Evolutionary conservation across 2,888 invertebrate genomes (phyloP).

Genomic region (Hydrotaea diabolus): DNA sequence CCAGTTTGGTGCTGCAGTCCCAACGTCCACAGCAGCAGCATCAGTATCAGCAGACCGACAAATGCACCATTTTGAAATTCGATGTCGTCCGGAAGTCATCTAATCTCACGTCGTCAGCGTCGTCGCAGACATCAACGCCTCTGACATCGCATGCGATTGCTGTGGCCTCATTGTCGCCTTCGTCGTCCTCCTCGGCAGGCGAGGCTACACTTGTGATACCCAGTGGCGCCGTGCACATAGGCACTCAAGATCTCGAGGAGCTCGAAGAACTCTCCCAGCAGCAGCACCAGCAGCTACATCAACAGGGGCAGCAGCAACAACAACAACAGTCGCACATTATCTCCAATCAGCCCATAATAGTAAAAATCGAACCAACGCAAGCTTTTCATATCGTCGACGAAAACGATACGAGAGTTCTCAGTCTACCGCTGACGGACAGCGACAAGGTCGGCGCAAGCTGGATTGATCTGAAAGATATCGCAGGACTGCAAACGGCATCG

Average conservation of each 20-base stretch:
- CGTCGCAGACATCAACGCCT: conserved; percentile 38
- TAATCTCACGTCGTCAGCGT: conserved; percentile 19
- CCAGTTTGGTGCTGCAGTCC: conserved; percentile 60
- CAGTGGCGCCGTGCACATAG: conserved; percentile 49
- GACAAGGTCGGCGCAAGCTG: conserved; percentile 79
- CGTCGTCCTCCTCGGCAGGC: conserved; percentile 46
- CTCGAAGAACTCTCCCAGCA: conserved; percentile 37
- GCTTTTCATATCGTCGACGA: conserved; percentile 79
- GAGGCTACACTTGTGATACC: conserved; percentile 56
- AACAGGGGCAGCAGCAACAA: conserved; percentile 57
- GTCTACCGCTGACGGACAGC: conserved; percentile 77
- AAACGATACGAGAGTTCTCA: conserved; percentile 78
- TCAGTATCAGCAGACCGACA: conserved; percentile 80
- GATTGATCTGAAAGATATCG: conserved; percentile 79
- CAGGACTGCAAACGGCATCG: conserved; percentile 75
- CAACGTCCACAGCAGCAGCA: conserved; percentile 78
- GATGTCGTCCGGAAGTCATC: conserved; percentile 73
- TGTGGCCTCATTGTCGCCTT: conserved; percentile 61
- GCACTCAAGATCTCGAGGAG: conserved; percentile 57
- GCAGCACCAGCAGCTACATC: conserved; percentile 19
- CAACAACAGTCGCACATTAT: conserved; percentile 58
- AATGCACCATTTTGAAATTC: conserved; percentile 77
- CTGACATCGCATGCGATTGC: conserved; percentile 41
- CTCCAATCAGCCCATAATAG: conserved; percentile 78
- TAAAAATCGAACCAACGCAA: conserved; percentile 79